Percentiles rank a stretch among this genome's conserved stretches.
Evolutionary conservation across 2,113 vertebrate species (phyloP).

Genomic region (Thermophis baileyi): DNA sequence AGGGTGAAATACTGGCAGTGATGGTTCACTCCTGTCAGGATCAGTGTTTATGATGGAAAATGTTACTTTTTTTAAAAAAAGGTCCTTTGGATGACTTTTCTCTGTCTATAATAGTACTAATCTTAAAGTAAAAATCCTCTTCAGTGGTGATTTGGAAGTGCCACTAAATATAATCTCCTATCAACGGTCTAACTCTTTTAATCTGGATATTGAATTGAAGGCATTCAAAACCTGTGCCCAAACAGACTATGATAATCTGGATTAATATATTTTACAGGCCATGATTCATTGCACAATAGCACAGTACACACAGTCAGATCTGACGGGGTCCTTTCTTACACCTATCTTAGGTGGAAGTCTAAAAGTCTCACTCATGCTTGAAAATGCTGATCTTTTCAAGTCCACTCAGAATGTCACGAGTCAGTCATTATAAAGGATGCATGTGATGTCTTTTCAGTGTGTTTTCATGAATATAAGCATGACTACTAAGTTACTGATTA

Average conservation of each 20-base stretch:
- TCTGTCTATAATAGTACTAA: not conserved
- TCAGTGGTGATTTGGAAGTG: not conserved
- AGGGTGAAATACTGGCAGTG: not conserved
- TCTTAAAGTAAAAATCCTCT: not conserved
- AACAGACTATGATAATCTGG: not conserved
- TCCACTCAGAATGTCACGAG: slow-evolving; percentile 52
- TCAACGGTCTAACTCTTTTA: not conserved
- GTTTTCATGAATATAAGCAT: slow-evolving; percentile 50
- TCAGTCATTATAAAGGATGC: slow-evolving; percentile 42
- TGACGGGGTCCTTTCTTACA: accelerated
- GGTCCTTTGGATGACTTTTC: not conserved
- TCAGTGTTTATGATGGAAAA: not conserved
- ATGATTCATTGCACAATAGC: not conserved
- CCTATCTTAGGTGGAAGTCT: not conserved
- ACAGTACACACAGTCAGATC: not conserved
- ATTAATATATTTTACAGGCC: not conserved
- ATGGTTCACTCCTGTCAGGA: not conserved
- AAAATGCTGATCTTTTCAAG: slow-evolving; percentile 55
- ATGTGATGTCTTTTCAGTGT: slow-evolving; percentile 58
- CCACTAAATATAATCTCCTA: not conserved
- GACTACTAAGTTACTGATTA: slow-evolving; percentile 67
- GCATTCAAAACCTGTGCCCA: not conserved
- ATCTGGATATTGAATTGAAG: not conserved
- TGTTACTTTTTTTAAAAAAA: not conserved
- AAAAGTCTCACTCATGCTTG: slow-evolving; percentile 30